Percentiles rank a stretch among this genome's conserved stretches.
These are phyloP conservation scores for Scyliorhinus canicula DNA, from an alignment of 2,797 vertebrate species.

Conservation along the genomic window DNA sequence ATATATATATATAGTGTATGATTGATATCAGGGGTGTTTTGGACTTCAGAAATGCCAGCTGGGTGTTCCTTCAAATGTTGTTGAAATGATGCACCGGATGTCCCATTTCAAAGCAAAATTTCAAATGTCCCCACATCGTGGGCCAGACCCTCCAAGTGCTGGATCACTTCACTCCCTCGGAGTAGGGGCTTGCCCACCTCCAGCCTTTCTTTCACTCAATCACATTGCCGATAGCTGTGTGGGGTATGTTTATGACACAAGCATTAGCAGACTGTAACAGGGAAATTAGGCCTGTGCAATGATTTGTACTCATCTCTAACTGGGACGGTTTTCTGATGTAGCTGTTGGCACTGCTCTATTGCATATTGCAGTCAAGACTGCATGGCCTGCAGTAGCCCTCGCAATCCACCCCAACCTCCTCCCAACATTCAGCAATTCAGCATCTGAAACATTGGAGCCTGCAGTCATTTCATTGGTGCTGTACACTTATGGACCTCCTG, in stretches of 20 bases:
- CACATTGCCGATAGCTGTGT: neutral
- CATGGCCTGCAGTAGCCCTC: neutral
- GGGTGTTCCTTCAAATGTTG: neutral
- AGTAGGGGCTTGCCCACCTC: too few species aligned
- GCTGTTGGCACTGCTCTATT: neutral
- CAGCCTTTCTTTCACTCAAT: neutral
- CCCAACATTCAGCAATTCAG: neutral
- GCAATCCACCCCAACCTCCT: neutral
- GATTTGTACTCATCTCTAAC: neutral
- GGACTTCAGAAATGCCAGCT: neutral
- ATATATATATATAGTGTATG: too few species aligned
- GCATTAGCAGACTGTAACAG: neutral
- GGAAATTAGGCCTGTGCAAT: neutral
- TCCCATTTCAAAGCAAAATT: neutral
- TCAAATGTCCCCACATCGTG: neutral
- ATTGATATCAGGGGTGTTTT: neutral
- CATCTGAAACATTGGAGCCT: neutral
- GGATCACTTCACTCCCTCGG: neutral
- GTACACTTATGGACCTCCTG: neutral
- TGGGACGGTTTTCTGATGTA: neutral
- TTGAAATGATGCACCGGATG: neutral
- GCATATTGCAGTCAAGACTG: neutral
- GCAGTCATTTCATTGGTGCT: neutral
- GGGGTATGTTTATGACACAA: neutral
- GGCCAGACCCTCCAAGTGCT: too few species aligned